A percentile compares a stretch with the other conserved stretches of the same genome.
Evolutionary conservation across 2,888 invertebrate genomes (phyloP).

Genomic region (Drosophila longiperda): DNA sequence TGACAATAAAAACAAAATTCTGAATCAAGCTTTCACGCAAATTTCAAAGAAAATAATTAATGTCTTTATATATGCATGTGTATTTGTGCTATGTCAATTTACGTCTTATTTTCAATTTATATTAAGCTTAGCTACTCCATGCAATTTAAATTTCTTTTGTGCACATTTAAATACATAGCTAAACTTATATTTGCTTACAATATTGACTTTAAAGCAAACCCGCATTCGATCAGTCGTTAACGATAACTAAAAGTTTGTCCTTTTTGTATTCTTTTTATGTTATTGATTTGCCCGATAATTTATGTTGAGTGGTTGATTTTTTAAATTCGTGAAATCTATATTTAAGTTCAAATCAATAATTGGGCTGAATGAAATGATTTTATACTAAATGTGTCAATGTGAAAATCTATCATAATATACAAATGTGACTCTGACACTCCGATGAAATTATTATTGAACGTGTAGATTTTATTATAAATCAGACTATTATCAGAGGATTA

Average conservation of each 20-base stretch:
- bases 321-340: background rate
- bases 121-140: background rate
- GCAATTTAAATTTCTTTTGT: background rate
- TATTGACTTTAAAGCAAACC: background rate
- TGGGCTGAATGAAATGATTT: background rate
- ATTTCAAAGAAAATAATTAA: constrained; percentile 1
- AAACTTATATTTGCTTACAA: background rate
- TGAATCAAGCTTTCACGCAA: background rate
- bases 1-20: constrained; percentile 8
- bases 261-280: background rate
- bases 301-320: background rate
- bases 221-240: background rate
- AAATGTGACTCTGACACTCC: background rate
- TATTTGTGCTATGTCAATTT: background rate
- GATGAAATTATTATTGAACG: background rate
- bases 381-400: background rate
- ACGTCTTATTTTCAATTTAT: background rate
- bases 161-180: background rate
- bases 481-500: background rate
- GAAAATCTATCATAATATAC: background rate
- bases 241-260: background rate
- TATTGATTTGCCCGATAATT: background rate
- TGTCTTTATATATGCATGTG: background rate
- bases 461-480: background rate
- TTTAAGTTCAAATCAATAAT: background rate